Evolutionary conservation across 2,888 invertebrate species (phyloP).

Genomic region (Drosophila affinis): DNA sequence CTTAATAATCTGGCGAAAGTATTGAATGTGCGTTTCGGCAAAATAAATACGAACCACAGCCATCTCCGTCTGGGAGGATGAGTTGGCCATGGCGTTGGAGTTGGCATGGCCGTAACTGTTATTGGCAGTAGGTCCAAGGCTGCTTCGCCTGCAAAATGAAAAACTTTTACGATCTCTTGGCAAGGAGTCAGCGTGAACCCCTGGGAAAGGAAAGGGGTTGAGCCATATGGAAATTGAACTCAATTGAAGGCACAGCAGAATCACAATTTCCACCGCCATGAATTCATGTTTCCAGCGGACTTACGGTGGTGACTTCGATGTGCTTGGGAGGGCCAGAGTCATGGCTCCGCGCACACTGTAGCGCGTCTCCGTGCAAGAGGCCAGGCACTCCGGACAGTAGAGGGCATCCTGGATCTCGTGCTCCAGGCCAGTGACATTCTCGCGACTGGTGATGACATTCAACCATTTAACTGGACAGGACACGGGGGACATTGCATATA

Average conservation of each 20-base stretch:
- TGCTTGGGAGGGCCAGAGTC: slow-evolving; percentile 60
- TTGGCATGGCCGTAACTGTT: slow-evolving; percentile 61
- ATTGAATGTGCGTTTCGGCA: slow-evolving; percentile 73
- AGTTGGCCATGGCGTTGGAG: slow-evolving; percentile 25
- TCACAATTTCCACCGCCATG: neutral
- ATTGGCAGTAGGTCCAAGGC: slow-evolving; percentile 46
- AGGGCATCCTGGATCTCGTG: slow-evolving; percentile 85
- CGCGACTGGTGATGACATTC: slow-evolving; percentile 80
- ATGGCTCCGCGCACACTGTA: slow-evolving; percentile 84
- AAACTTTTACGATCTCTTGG: slow-evolving; percentile 48
- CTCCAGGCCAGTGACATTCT: slow-evolving; percentile 82
- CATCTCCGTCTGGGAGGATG: slow-evolving; percentile 50
- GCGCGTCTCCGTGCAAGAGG: slow-evolving; percentile 85
- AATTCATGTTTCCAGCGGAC: slow-evolving; percentile 27
- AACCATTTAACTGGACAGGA: slow-evolving; percentile 83
- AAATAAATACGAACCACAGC: slow-evolving; percentile 77
- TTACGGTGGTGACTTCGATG: slow-evolving; percentile 52
- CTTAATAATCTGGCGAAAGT: slow-evolving; percentile 79
- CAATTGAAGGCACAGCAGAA: slow-evolving; percentile 17
- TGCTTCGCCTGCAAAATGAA: slow-evolving; percentile 61
- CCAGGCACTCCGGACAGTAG: slow-evolving; percentile 85
- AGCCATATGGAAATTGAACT: slow-evolving; percentile 42
- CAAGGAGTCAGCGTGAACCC: slow-evolving; percentile 12
- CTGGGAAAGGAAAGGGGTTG: neutral
- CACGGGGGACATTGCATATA: slow-evolving; percentile 5